Percentiles rank a stretch among this genome's conserved stretches.
phyloP scores from a whole-genome alignment of 1,140 invertebrate genomes.

The Sesamia nonagrioides region DNA sequence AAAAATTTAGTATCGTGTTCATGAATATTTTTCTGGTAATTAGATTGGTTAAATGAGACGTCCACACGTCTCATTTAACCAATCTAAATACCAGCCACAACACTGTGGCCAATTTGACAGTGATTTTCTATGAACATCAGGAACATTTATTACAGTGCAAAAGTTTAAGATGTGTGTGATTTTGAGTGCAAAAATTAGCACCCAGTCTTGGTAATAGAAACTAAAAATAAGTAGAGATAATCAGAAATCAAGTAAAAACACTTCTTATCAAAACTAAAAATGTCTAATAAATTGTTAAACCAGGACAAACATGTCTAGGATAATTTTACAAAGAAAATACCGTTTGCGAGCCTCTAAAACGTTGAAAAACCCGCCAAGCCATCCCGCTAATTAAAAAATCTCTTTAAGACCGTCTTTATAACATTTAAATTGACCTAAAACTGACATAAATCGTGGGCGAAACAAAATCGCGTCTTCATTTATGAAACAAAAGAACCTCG shows the following conservation, averaged over 20 bases:
- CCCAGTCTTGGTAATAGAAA: too few relatives aligned
- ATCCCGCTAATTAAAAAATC: slow-evolving; percentile 40
- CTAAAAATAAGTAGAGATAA: neutral
- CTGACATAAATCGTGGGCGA: slow-evolving; percentile 3
- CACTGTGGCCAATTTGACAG: too few relatives aligned
- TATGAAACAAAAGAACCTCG: slow-evolving; percentile 7
- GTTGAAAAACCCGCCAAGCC: neutral
- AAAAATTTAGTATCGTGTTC: neutral
- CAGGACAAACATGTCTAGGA: neutral
- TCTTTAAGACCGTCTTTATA: slow-evolving; percentile 28
- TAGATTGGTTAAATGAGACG: too few relatives aligned
- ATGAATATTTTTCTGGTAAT: slow-evolving; percentile 5
- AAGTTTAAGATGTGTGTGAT: too few relatives aligned
- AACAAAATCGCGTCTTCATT: slow-evolving; percentile 28
- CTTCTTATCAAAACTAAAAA: neutral
- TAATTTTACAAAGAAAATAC: slow-evolving; percentile 32
- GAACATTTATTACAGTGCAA: too few relatives aligned
- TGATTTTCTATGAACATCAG: too few relatives aligned
- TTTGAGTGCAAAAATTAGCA: too few relatives aligned
- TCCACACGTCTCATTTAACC: too few relatives aligned
- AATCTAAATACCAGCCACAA: too few relatives aligned
- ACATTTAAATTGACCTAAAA: slow-evolving; percentile 42
- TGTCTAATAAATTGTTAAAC: neutral
- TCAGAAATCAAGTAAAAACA: neutral
- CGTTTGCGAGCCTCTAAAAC: neutral